Conservation (phyloP, 1,140 invertebrate genomes). For the Drosophila nebulosa region DNA sequence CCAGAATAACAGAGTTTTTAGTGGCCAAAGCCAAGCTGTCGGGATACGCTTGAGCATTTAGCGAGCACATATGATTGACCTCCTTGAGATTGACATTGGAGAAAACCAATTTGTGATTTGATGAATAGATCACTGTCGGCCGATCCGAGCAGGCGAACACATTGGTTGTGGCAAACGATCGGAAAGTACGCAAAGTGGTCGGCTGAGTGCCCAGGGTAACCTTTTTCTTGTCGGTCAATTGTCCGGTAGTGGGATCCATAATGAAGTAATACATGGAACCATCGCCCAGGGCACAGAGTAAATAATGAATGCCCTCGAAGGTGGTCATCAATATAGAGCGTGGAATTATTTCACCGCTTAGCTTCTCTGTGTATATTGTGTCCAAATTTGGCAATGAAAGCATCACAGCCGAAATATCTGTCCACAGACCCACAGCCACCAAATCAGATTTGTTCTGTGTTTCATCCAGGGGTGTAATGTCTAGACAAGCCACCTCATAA, state of each 20-base stretch:
- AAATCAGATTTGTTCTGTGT: slow-evolving; percentile 85
- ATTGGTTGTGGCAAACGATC: slow-evolving; percentile 95
- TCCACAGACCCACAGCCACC: slow-evolving; percentile 97
- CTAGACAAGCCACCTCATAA: slow-evolving; percentile 96
- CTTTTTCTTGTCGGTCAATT: slow-evolving; percentile 91
- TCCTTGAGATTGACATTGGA: slow-evolving; percentile 99
- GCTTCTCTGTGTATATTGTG: slow-evolving; percentile 90
- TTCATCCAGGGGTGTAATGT: slow-evolving; percentile 92
- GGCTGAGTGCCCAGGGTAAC: slow-evolving; percentile 98
- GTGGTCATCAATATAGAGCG: slow-evolving; percentile 96
- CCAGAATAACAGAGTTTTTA: slow-evolving; percentile 96
- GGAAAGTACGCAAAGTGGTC: slow-evolving; percentile 94
- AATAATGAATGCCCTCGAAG: slow-evolving; percentile 95
- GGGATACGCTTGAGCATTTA: slow-evolving; percentile 96
- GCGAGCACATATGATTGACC: slow-evolving; percentile 98
- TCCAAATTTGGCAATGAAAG: slow-evolving; percentile 89
- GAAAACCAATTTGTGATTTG: slow-evolving; percentile 99
- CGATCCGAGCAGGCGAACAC: slow-evolving; percentile 99
- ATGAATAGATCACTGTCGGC: slow-evolving; percentile 99
- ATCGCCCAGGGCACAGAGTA: slow-evolving; percentile 96
- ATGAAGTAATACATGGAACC: slow-evolving; percentile 98
- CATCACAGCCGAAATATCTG: slow-evolving; percentile 95
- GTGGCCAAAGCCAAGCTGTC: slow-evolving; percentile 97
- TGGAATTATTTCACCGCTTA: slow-evolving; percentile 97
- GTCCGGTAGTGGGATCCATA: slow-evolving; percentile 87